Base-by-base conservation (phyloP, 2,113 vertebrate genomes). In the Centropus bengalensis region DNA sequence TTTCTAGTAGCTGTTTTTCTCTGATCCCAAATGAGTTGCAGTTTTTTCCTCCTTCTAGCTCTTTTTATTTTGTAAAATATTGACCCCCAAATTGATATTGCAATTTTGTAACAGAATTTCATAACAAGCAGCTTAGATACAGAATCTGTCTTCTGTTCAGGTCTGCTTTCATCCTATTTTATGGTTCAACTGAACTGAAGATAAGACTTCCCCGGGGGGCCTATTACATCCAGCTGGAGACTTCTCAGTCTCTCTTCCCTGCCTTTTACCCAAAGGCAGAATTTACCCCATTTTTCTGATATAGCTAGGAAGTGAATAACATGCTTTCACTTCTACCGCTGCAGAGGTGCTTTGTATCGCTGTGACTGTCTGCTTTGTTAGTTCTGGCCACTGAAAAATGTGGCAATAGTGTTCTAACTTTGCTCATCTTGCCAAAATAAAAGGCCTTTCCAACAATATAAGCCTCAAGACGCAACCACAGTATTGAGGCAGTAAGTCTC, bases 121-220 rank as follows among this genome's bases (percentile, higher is more conserved):
- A 11, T 73, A 96, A 78, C 17, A 76, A 88, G 76, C 36, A 86
- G 68, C 42, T 86, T 89, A 91, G 58, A 74, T 70, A 54, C n/a
- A 77, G 79, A 83, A 74, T 81, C 51, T 24, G 8, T 80, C 92
- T 89, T 87, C 60, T 84, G 49, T 82, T 93, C 36, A 49, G 36
- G 36, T 90, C 52, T 83, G 38, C 51, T 90, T 94, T 95, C 42
- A 86, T 83, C 51, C 26, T 12, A 51, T 93, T 95, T 94, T 94
- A 88, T 70, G 76, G 88, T 86, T 96, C 79, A 86, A 30, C 67
- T 88, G 91, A 88, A 36, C 80, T 76, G 68, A 89, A 89, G 75
- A 70, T 91, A 95, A 85, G 82, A 32, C 67, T 94, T 90, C 22
- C 88, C 33, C 75, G 47, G 1, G 20, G 71, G 95, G 55, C 38